phyloP scores from a whole-genome alignment of 2,888 invertebrate species.

The Trichopria drosophilae region DNA sequence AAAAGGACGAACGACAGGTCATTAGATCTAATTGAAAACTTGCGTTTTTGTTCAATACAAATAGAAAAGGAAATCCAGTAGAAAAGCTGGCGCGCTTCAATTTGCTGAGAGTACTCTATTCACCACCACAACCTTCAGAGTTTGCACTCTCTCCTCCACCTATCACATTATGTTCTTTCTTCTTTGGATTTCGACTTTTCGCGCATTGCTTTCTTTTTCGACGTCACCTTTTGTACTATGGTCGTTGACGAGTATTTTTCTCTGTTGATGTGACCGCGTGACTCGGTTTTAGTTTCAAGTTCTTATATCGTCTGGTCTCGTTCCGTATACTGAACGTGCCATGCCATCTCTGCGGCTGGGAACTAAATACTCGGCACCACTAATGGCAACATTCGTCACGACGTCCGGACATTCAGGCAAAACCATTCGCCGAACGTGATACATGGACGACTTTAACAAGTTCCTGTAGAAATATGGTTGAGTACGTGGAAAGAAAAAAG shows the following conservation, averaged over 20 bases:
- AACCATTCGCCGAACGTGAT: too few relatives aligned
- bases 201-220: slow-evolving; percentile 18
- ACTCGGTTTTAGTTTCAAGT: slow-evolving; percentile 1
- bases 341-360: slow-evolving; percentile 22
- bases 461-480: too few relatives aligned
- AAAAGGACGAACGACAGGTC: too few relatives aligned
- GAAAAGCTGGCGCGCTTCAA: slow-evolving; percentile 44
- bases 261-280: too few relatives aligned
- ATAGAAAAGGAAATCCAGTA: too few relatives aligned
- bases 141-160: slow-evolving; percentile 30
- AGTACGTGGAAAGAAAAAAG: too few relatives aligned
- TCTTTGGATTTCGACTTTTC: slow-evolving; percentile 27
- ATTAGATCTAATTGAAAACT: too few relatives aligned
- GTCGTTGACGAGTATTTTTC: slow-evolving; percentile 18
- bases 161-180: slow-evolving; percentile 36
- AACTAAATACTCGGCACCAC: slow-evolving; percentile 35
- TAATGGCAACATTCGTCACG: slow-evolving; percentile 33
- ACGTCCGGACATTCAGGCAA: slow-evolving; percentile 20
- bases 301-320: slow-evolving; percentile 13
- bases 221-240: slow-evolving; percentile 10
- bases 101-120: slow-evolving; percentile 45
- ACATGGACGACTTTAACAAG: slow-evolving; percentile 21
- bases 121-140: slow-evolving; percentile 31
- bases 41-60: too few relatives aligned
- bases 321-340: too few relatives aligned